A percentile compares a stretch with the other conserved stretches of the same genome.
Evolutionary conservation across 1,140 invertebrate species (phyloP).

Genomic region (Monomorium pharaonis): DNA sequence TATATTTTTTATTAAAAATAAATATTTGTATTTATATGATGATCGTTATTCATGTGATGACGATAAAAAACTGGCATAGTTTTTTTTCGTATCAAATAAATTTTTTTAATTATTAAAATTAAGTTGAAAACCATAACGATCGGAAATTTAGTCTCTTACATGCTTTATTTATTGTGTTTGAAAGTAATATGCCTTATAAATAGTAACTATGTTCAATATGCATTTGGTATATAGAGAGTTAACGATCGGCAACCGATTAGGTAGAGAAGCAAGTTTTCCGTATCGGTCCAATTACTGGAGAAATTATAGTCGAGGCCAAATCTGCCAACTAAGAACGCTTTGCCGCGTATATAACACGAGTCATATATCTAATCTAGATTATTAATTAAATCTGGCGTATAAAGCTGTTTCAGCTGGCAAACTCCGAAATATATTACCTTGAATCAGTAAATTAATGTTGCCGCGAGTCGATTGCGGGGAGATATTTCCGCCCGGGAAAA

Average conservation of each 20-base stretch:
- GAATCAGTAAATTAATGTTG: slow-evolving; percentile 77
- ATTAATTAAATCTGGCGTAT: slow-evolving; percentile 81
- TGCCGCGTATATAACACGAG: slow-evolving; percentile 36
- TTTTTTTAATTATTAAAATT: background rate
- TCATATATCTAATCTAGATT: slow-evolving; percentile 79
- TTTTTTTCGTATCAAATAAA: no score
- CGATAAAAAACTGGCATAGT: background rate
- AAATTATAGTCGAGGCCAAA: slow-evolving; percentile 66
- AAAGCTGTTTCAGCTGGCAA: slow-evolving; percentile 78
- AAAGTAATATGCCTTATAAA: background rate
- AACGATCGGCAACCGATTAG: slow-evolving; percentile 72
- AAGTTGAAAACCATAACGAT: background rate
- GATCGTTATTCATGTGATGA: background rate
- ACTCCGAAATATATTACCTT: slow-evolving; percentile 76
- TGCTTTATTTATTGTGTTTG: background rate
- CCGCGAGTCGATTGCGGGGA: slow-evolving; percentile 53
- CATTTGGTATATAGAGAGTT: background rate
- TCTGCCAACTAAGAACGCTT: slow-evolving; percentile 78
- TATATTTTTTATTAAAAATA: background rate
- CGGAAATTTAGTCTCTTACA: background rate
- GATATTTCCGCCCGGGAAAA: slow-evolving; percentile 51
- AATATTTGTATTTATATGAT: background rate
- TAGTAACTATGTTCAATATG: background rate
- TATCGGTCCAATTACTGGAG: slow-evolving; percentile 78
- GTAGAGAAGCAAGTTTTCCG: slow-evolving; percentile 75